Percentiles rank a stretch among this genome's conserved stretches.
phyloP scores from a whole-genome alignment of 2,888 invertebrate species.

The Helobdella robusta region DNA sequence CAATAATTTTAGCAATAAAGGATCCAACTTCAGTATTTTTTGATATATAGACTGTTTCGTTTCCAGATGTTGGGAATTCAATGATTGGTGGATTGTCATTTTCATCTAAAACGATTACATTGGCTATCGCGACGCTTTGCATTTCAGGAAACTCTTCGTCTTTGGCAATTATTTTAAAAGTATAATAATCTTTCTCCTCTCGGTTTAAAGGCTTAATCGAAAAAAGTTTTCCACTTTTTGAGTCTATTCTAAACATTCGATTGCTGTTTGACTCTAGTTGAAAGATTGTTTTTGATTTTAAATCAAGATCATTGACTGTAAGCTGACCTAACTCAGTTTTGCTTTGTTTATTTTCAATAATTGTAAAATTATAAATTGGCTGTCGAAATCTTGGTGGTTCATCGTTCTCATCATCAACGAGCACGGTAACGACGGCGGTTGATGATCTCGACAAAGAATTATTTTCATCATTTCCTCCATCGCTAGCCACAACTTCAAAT shows the following conservation, averaged over 20 bases:
- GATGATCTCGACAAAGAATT: slow-evolving; percentile 15
- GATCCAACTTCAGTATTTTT: neutral
- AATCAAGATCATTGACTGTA: slow-evolving; percentile 20
- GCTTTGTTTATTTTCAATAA: slow-evolving; percentile 22
- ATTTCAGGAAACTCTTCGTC: slow-evolving; percentile 17
- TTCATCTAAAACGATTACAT: slow-evolving; percentile 20
- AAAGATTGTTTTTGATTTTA: slow-evolving; percentile 17
- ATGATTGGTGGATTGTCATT: slow-evolving; percentile 25
- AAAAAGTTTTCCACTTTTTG: slow-evolving; percentile 8
- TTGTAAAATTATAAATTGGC: slow-evolving; percentile 22
- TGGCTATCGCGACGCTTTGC: slow-evolving; percentile 10
- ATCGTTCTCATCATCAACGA: slow-evolving; percentile 25
- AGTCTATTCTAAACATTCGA: slow-evolving; percentile 21
- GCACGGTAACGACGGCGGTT: slow-evolving; percentile 17
- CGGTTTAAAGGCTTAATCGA: slow-evolving; percentile 9
- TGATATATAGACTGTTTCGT: slow-evolving; percentile 24
- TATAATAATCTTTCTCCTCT: slow-evolving; percentile 16
- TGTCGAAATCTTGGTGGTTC: slow-evolving; percentile 22
- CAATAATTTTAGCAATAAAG: slow-evolving; percentile 15
- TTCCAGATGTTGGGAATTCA: slow-evolving; percentile 24
- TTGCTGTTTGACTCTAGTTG: neutral
- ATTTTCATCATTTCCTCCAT: slow-evolving; percentile 9
- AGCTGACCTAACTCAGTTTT: slow-evolving; percentile 16
- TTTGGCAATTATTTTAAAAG: slow-evolving; percentile 17
- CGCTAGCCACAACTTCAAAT: slow-evolving; percentile 23